Evolutionary conservation across 2,113 vertebrate genomes (phyloP).

Genomic region (Pachyramphus minor): DNA sequence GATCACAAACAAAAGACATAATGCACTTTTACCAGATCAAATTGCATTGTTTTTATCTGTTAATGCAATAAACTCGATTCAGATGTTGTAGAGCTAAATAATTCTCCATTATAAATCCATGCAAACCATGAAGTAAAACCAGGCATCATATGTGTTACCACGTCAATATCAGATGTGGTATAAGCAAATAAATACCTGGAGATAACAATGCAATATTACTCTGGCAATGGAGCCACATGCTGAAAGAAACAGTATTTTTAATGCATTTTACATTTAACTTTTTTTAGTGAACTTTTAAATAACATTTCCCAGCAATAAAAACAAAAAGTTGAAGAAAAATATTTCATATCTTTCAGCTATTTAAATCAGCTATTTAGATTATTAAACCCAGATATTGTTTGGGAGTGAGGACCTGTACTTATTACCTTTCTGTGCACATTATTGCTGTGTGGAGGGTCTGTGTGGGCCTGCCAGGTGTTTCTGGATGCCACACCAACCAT

Average conservation of each 20-base stretch:
- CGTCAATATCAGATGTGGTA: background rate
- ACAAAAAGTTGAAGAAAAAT: background rate
- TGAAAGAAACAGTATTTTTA: background rate
- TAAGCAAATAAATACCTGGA: background rate
- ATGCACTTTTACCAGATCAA: background rate
- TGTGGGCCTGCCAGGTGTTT: background rate
- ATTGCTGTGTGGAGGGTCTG: background rate
- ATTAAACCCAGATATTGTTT: background rate
- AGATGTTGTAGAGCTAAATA: background rate
- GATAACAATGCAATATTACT: background rate
- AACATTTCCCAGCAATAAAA: background rate
- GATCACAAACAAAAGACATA: background rate
- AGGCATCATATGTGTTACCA: background rate
- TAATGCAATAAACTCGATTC: background rate
- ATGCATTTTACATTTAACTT: background rate
- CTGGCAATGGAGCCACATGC: background rate
- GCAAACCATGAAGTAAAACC: background rate
- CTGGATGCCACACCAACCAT: background rate
- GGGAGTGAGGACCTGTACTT: background rate
- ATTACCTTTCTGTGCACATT: background rate
- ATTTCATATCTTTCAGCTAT: no score
- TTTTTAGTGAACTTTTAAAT: background rate
- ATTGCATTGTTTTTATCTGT: background rate
- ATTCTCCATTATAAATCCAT: background rate
- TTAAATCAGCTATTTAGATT: background rate